A percentile compares a stretch with the other conserved stretches of the same genome.
Evolutionary conservation across 2,888 invertebrate species (phyloP).

Genomic region (Drosophila neonasuta): DNA sequence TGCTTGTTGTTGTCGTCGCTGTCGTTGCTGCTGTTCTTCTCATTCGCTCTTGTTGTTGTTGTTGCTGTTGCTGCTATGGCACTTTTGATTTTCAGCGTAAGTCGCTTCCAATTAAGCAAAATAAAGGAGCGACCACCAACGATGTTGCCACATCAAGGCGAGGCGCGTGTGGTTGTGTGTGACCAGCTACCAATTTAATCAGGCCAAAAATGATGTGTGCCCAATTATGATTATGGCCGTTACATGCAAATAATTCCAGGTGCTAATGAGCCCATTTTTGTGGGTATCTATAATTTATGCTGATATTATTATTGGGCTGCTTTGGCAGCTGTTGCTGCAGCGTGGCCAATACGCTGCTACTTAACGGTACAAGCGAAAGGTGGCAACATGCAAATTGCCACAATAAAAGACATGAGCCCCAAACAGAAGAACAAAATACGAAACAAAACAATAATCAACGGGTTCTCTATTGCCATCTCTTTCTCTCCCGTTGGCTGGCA

Average conservation of each 20-base stretch:
- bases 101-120: conserved; percentile 68
- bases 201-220: conserved; percentile 45
- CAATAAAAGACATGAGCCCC: conserved; percentile 39
- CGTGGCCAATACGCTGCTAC: conserved; percentile 22
- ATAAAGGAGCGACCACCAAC: conserved; percentile 49
- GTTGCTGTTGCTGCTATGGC: conserved; percentile 51
- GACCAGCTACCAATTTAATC: conserved; percentile 17
- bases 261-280: conserved; percentile 66
- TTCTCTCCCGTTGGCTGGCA: not conserved
- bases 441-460: conserved; percentile 43
- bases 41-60: conserved; percentile 17
- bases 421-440: conserved; percentile 18
- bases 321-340: conserved; percentile 22
- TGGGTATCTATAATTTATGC: conserved; percentile 48
- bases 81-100: conserved; percentile 73
- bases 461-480: conserved; percentile 24
- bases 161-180: not conserved
- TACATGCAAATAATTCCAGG: conserved; percentile 67
- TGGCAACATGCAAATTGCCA: conserved; percentile 71
- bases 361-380: conserved; percentile 71
- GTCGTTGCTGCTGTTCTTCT: conserved; percentile 11
- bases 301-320: not conserved
- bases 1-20: conserved; percentile 31
- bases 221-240: conserved; percentile 56
- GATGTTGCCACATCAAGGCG: conserved; percentile 27